Evolutionary conservation across 2,888 invertebrate species (phyloP), one percentile per base, ranked within the genome.

Genomic region (Lasioglossum calceatum): DNA sequence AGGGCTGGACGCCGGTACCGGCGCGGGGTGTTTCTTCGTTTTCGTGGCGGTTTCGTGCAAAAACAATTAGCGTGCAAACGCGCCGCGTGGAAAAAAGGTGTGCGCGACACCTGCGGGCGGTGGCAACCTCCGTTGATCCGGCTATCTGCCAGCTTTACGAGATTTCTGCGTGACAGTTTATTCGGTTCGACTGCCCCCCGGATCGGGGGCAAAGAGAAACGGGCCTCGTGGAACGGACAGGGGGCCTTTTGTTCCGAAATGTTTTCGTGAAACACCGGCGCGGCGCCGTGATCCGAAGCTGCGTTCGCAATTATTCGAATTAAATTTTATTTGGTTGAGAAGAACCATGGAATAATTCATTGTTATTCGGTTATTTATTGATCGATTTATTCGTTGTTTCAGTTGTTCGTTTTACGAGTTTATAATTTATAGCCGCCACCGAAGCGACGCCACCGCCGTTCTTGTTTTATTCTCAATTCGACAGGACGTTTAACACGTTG

Each of bases 41-140:
- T 90, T 82, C 83, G 54, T 87, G 47, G 70, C 80, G 85, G 87
- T 87, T 88, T 88, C 87, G 84, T 82, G 86, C 79, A 23, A 77
- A 86, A 90, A 90, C 87, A 88, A 90, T 90, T 88, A 90, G 79
- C 86, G 76, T 27, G 32, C 42, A 19, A 32, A 16, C 16, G 72
- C 47, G 19, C 47, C 19, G 42, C n/a, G 36, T 27, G 50, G 70
- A 67, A 70, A 64, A 44, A 71, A 61, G 36, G 71, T 58, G 82
- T 76, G 27, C 70, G 76, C 36, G 79, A 74, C 75, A 85, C 84
- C 87, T 80, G 61, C 79, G 77, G 85, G 76, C 85, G 74, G 27
- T 67, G 82, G 72, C 84, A 81, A 89, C 89, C 87, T 76, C 50
- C 75, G 77, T 73, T 81, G 73, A 84, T 78, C 73, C 76, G 36